phyloP scores from a whole-genome alignment of 2,888 invertebrate species.

The Mythimna pallens region DNA sequence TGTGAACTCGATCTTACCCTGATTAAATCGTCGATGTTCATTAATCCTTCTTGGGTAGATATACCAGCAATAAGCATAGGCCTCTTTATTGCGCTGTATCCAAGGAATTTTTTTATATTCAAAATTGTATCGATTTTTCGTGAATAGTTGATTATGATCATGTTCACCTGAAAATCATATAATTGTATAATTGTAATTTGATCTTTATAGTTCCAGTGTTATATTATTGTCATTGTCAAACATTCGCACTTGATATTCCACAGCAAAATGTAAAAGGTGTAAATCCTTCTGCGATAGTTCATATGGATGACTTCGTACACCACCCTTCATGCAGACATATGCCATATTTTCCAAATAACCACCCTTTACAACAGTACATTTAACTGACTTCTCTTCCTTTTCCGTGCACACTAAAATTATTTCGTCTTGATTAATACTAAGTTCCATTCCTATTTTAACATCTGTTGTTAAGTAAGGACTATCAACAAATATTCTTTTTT shows the following conservation, averaged over 20 bases:
- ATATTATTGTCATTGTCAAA: not conserved
- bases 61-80: conserved; percentile 72
- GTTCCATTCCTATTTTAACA: conserved; percentile 67
- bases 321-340: conserved; percentile 66
- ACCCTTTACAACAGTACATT: conserved; percentile 68
- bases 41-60: conserved; percentile 69
- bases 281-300: conserved; percentile 69
- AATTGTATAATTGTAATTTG: not conserved
- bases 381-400: conserved; percentile 61
- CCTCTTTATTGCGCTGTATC: conserved; percentile 55
- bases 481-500: conserved; percentile 71
- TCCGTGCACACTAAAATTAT: conserved; percentile 67
- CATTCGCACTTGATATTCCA: conserved; percentile 72
- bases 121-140: conserved; percentile 65
- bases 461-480: conserved; percentile 67
- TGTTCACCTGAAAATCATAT: conserved; percentile 70
- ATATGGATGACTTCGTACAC: conserved; percentile 57
- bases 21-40: conserved; percentile 73
- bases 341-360: conserved; percentile 67
- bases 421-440: conserved; percentile 69
- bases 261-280: conserved; percentile 68
- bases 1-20: conserved; percentile 59
- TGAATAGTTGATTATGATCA: conserved; percentile 73
- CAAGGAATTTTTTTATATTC: conserved; percentile 67
- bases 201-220: not conserved